A percentile compares a stretch with the other conserved stretches of the same genome.
Conservation (phyloP, 2,113 vertebrate genomes). For the Engystomops pustulosus region DNA sequence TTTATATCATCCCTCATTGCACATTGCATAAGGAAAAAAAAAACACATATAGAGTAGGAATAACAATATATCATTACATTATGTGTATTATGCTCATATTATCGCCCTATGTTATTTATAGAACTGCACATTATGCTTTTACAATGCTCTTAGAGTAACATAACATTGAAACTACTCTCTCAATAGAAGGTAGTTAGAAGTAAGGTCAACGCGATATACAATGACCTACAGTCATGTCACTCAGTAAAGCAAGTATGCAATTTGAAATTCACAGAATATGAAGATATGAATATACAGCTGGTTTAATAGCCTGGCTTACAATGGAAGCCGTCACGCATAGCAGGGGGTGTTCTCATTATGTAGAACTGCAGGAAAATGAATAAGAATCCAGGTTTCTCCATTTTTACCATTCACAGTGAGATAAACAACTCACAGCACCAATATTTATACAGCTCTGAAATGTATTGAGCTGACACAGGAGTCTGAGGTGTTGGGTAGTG, state of each 20-base stretch:
- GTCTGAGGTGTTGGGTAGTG: background rate
- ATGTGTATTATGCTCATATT: background rate
- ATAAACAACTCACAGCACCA: background rate
- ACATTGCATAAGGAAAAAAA: background rate
- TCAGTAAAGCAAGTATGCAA: background rate
- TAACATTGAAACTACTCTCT: background rate
- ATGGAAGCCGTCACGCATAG: background rate
- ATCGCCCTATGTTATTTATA: background rate
- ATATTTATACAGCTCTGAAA: background rate
- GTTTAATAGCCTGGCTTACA: background rate
- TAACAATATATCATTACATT: background rate
- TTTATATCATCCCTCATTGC: background rate
- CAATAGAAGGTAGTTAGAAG: background rate
- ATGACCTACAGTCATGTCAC: background rate
- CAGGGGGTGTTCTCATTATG: constrained; percentile 8
- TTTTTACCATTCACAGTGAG: background rate
- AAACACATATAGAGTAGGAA: background rate
- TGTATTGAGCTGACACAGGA: background rate
- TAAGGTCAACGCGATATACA: background rate
- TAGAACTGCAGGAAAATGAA: constrained; percentile 27
- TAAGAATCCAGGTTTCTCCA: constrained; percentile 15
- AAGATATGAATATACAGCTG: constrained; percentile 1
- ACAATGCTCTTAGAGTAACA: background rate
- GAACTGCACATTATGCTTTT: background rate
- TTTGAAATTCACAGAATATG: background rate